These are phyloP conservation scores for Lithobates pipiens DNA, from an alignment of 2,797 vertebrate genomes.

Conservation along the genomic window DNA sequence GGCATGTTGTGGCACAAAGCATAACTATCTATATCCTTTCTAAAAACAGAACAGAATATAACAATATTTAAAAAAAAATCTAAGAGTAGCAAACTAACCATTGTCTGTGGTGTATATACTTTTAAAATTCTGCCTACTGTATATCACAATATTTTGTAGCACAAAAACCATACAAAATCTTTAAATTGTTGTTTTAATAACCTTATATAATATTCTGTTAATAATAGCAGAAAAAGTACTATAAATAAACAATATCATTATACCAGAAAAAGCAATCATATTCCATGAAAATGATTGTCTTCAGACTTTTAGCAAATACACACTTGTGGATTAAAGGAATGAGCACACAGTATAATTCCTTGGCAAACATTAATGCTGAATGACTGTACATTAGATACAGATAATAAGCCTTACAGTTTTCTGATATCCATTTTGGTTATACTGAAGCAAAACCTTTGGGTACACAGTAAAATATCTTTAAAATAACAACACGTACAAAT, in stretches of 20 bases:
- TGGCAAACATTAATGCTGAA: slow-evolving; percentile 42
- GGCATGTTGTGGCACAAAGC: no score
- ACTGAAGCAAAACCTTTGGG: slow-evolving; percentile 41
- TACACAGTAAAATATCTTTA: slow-evolving; percentile 44
- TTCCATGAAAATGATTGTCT: slow-evolving; percentile 16
- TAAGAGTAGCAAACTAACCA: no score
- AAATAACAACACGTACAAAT: slow-evolving; percentile 44
- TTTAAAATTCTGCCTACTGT: no score
- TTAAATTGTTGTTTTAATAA: neutral
- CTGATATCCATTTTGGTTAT: slow-evolving; percentile 37
- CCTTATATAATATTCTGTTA: slow-evolving; percentile 1
- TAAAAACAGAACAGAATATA: no score
- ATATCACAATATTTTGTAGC: no score
- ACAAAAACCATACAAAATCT: neutral
- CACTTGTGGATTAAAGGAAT: slow-evolving; percentile 27
- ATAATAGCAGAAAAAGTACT: slow-evolving; percentile 18
- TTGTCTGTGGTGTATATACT: no score
- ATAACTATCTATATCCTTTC: no score
- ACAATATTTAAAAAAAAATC: no score
- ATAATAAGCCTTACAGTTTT: slow-evolving; percentile 51
- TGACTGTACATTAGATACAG: slow-evolving; percentile 52
- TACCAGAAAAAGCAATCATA: slow-evolving; percentile 31
- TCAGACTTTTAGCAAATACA: slow-evolving; percentile 46
- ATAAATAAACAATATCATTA: slow-evolving; percentile 21
- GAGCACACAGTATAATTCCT: slow-evolving; percentile 46